Evolutionary conservation across 2,797 vertebrate genomes (phyloP), one percentile per base, ranked within the genome.

Genomic region (Acrocephalus scirpaceus): DNA sequence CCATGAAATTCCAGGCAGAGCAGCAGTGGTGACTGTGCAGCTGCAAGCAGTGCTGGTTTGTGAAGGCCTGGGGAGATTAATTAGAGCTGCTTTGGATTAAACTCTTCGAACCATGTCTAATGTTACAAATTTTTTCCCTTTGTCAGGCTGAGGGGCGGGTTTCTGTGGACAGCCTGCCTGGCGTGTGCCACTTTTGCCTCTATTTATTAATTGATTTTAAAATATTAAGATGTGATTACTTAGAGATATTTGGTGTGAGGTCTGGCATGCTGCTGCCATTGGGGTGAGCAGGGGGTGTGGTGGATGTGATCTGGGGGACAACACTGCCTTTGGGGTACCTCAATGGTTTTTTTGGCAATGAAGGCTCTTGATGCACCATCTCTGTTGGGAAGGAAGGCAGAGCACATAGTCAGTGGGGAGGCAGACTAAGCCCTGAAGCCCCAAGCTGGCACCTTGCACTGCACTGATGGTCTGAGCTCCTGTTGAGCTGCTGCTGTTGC

Each of bases 71-170:
- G 45, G 72, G 96, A 97, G 97, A 97, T 97, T 96, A 97, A 97
- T 98, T 97, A 97, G 95, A 94, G 79, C 73, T 92, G 90, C 93
- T 97, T 96, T 97, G 98, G 97, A 97, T 97, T 97, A 95, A 97
- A 96, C 65, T 97, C 96, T 95, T 76, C 23, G 22, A 97, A 96
- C 96, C 97, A 97, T 97, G 92, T 95, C 94, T 93, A 95, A 96
- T 88, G 83, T 88, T 95, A 94, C 21, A 81, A 92, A 84, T 94
- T 93, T 57, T 73, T 90, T 77, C 67, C 86, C 88, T 97, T 96
- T 97, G 97, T 97, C 92, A 95, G 92, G 66, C 90, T 95, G 95
- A 96, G 88, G 91, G 26, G n/a, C 27, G 30, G 73, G 75, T 92
- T 90, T 97, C 92, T 16, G 23, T 64, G 73, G 93, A 86, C 75